Percentiles rank a stretch among this genome's conserved stretches.
These are phyloP conservation scores for Brachylomia viminalis DNA, from an alignment of 2,888 invertebrate species.

Conservation along the genomic window DNA sequence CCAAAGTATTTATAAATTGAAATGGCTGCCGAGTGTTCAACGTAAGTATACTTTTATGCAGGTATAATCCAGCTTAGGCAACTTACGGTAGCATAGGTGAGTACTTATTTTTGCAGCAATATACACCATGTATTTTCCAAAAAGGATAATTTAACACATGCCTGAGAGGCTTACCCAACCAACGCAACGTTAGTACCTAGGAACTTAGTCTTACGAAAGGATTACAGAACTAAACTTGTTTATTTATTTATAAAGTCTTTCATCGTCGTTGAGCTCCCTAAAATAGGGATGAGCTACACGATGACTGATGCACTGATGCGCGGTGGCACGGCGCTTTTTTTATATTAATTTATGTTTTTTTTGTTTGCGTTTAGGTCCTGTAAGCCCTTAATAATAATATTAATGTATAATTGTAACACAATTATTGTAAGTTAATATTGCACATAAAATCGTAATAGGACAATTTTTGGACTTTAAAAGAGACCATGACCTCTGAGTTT, in stretches of 20 bases:
- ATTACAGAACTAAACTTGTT: constrained; percentile 8
- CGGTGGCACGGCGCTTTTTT: no score
- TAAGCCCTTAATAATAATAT: no score
- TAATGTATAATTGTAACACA: no score
- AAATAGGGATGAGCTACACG: no score
- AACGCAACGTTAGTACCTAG: neutral
- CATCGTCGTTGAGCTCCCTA: no score
- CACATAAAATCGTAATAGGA: no score
- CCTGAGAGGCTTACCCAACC: constrained; percentile 11
- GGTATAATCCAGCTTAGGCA: constrained; percentile 6
- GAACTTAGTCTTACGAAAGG: neutral
- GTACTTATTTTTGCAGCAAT: constrained; percentile 8
- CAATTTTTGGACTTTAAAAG: no score
- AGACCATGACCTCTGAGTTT: no score
- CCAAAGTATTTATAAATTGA: constrained; percentile 38
- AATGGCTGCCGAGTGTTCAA: constrained; percentile 24
- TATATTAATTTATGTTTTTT: no score
- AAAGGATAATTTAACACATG: constrained; percentile 14
- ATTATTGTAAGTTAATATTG: no score
- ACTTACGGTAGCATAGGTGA: neutral
- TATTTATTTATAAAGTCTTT: neutral
- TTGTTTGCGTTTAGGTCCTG: no score
- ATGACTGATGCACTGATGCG: no score
- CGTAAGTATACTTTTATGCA: constrained; percentile 6
- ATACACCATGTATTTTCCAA: constrained; percentile 1